These are phyloP conservation scores for Pseudochromis fuscus DNA, from an alignment of 2,797 vertebrate species.

Conservation along the genomic window DNA sequence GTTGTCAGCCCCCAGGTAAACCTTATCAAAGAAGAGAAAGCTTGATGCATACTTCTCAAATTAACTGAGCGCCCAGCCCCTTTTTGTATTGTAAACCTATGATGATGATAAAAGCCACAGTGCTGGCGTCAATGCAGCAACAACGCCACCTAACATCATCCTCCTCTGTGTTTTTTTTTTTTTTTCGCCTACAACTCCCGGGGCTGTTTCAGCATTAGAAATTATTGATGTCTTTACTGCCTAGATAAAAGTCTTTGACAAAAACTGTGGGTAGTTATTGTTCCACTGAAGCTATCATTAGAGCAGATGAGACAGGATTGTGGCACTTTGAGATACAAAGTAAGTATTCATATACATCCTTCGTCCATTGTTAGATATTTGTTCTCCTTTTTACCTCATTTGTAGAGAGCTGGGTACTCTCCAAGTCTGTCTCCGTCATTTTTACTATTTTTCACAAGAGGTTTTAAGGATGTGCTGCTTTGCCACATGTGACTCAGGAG, in stretches of 20 bases:
- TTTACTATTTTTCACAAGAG: constrained; percentile 20
- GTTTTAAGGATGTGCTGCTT: constrained; percentile 11
- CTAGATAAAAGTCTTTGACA: constrained; percentile 74
- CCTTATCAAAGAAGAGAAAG: constrained; percentile 36
- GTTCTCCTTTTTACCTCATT: background rate
- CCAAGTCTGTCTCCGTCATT: constrained; percentile 22
- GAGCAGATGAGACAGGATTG: constrained; percentile 52
- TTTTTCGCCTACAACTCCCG: constrained; percentile 64
- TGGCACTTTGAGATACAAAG: constrained; percentile 43
- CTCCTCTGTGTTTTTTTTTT: constrained; percentile 43
- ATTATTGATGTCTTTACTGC: constrained; percentile 80
- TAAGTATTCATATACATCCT: constrained; percentile 21
- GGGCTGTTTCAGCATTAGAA: constrained; percentile 78
- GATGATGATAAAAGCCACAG: constrained; percentile 66
- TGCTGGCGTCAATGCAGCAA: constrained; percentile 60
- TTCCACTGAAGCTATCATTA: constrained; percentile 60
- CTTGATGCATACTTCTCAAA: constrained; percentile 52
- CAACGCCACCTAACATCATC: constrained; percentile 70
- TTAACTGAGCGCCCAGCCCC: constrained; percentile 44
- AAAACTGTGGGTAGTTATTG: constrained; percentile 66
- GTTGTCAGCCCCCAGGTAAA: constrained; percentile 63
- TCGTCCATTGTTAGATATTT: constrained; percentile 4
- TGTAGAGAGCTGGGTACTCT: constrained; percentile 22
- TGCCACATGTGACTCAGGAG: constrained; percentile 25
- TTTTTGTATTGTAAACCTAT: constrained; percentile 55